Percentiles rank a stretch among this genome's conserved stretches.
These are phyloP conservation scores for Trichogramma evanescens DNA, from an alignment of 2,888 invertebrate species.

Conservation along the genomic window DNA sequence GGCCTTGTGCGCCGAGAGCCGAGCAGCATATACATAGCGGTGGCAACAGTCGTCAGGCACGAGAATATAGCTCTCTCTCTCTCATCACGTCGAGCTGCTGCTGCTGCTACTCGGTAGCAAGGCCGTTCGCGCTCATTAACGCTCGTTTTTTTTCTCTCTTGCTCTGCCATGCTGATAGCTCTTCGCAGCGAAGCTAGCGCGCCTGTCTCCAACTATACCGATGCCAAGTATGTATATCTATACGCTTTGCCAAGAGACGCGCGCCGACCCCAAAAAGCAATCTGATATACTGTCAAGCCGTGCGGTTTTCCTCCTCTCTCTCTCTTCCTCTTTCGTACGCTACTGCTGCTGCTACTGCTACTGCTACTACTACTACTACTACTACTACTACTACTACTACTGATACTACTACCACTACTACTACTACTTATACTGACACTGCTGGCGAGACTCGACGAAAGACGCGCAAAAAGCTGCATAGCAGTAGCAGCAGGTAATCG, in stretches of 20 bases:
- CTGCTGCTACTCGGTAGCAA: background rate
- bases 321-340: too few relatives aligned
- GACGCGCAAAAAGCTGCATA: too few relatives aligned
- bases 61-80: too few relatives aligned
- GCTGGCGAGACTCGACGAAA: too few relatives aligned
- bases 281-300: constrained; percentile 5
- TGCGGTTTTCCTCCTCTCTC: constrained; percentile 4
- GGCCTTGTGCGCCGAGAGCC: background rate
- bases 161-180: background rate
- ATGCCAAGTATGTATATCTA: background rate
- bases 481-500: too few relatives aligned
- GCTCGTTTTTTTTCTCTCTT: constrained; percentile 1
- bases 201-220: background rate
- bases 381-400: too few relatives aligned
- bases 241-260: constrained; percentile 13
- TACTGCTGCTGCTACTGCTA: background rate
- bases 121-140: constrained; percentile 3
- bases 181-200: too few relatives aligned
- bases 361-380: too few relatives aligned
- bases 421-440: too few relatives aligned
- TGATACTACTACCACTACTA: too few relatives aligned
- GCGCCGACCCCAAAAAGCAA: constrained; percentile 13
- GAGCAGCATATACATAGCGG: too few relatives aligned
- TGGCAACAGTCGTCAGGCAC: too few relatives aligned
- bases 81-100: background rate